Base-by-base conservation (phyloP, 2,113 vertebrate species). In the Oreotragus oreotragus region DNA sequence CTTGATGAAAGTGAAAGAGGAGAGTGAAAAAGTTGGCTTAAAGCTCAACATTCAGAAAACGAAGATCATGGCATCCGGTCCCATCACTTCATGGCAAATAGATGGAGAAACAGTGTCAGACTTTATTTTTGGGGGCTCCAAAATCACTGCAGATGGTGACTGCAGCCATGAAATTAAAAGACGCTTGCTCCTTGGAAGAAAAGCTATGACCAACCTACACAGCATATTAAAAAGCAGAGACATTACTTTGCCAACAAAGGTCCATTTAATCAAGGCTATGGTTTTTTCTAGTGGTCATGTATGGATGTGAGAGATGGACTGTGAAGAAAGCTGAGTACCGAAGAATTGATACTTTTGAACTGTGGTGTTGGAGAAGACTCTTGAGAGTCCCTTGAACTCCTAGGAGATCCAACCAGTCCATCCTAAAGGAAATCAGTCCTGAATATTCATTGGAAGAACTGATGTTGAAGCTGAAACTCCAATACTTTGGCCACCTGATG, bases 41-140 rank as follows among this genome's bases (percentile, higher is more conserved):
- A 70, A 36, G 64, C 64, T 70, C 2, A 36, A 36, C n/a, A 36
- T 70, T 36, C 64, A 70, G n/a, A 70, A 70, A 70, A 70, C n/a
- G 5, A 70, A 70, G 8, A 36, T 70, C n/a, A 21, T 36, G n/a
- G 64, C 5, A 21, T 70, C 9, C 0, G 1, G 2, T 36, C 64
- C 64, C 64, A 70, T 70, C n/a, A 21, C 64, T 36, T 70, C 7
- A 36, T 21, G 17, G 64, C 8, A 66, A 66, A 21, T 21, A 36
- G 64, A 66, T 36, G 33, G 64, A 17, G n/a, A 66, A 66, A 66
- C 33, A 66, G 64, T 36, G 64, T 4, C 64, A 2, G 64, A 70
- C 64, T 66, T 66, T 36, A 70, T 36, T 70, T 70, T 36, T 0
- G 0, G 8, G n/a, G n/a, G n/a, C 17, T 70, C n/a, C 64, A 70